phyloP scores from a whole-genome alignment of 1,140 invertebrate species.

The Lordiphosa mommai region DNA sequence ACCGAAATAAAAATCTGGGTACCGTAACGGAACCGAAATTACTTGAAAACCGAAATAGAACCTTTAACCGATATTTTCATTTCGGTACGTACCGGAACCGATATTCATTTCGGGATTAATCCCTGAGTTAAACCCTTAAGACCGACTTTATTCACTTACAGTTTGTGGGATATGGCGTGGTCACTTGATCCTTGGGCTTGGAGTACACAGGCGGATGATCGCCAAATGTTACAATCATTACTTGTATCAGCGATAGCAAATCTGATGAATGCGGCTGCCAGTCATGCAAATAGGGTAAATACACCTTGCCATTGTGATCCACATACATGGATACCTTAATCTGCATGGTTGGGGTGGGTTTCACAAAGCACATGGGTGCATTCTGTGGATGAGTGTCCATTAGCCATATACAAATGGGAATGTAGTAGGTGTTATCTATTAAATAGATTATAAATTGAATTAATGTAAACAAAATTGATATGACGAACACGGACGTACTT shows the following conservation, averaged over 20 bases:
- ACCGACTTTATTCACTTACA: constrained; percentile 48
- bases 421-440: constrained; percentile 92
- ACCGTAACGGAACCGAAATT: too few relatives aligned
- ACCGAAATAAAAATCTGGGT: too few relatives aligned
- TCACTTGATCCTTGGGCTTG: constrained; percentile 81
- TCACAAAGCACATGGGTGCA: constrained; percentile 98
- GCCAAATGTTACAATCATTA: constrained; percentile 96
- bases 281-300: constrained; percentile 97
- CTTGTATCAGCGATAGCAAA: constrained; percentile 91
- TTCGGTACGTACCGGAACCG: too few relatives aligned
- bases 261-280: constrained; percentile 94
- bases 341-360: constrained; percentile 96
- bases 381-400: constrained; percentile 98
- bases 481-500: constrained; percentile 81
- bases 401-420: constrained; percentile 97
- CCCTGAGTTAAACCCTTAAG: too few relatives aligned
- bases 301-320: constrained; percentile 97
- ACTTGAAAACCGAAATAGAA: too few relatives aligned
- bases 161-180: constrained; percentile 55
- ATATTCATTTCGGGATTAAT: too few relatives aligned
- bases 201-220: constrained; percentile 97
- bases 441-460: constrained; percentile 5
- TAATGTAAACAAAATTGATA: neutral
- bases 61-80: too few relatives aligned
- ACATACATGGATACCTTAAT: constrained; percentile 97